Percentiles rank a stretch among this genome's conserved stretches.
phyloP scores from a whole-genome alignment of 2,797 vertebrate species.

The Enteromius argenteus region DNA sequence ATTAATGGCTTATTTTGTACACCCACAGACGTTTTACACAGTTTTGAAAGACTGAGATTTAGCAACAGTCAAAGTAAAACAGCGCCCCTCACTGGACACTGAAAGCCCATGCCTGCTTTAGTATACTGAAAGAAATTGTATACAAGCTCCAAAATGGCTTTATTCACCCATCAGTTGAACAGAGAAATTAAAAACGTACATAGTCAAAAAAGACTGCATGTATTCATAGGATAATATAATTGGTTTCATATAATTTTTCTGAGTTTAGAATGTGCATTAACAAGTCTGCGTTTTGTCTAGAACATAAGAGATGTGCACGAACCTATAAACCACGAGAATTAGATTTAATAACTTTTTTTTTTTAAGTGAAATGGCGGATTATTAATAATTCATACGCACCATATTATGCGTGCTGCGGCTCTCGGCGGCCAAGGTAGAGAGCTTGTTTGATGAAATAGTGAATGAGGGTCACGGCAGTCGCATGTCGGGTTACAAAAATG shows the following conservation, averaged over 20 bases:
- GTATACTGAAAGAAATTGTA: neutral
- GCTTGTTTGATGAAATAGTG: constrained; percentile 54
- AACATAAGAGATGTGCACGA: neutral
- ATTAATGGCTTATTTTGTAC: constrained; percentile 26
- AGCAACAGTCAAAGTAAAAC: constrained; percentile 65
- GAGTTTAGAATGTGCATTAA: constrained; percentile 5
- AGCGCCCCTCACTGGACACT: constrained; percentile 75
- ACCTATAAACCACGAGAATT: constrained; percentile 44
- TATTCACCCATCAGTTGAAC: constrained; percentile 1
- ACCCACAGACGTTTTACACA: neutral
- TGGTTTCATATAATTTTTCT: neutral
- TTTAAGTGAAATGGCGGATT: constrained; percentile 55
- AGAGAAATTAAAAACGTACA: neutral
- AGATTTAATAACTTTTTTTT: constrained; percentile 49
- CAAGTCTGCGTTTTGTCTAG: constrained; percentile 6
- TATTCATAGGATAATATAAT: constrained; percentile 5
- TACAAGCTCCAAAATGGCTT: constrained; percentile 8
- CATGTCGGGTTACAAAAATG: neutral
- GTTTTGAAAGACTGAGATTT: neutral
- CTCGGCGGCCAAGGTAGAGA: constrained; percentile 49
- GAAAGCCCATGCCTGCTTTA: neutral
- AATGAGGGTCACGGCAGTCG: constrained; percentile 21
- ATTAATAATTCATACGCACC: constrained; percentile 70
- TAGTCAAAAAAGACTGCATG: neutral
- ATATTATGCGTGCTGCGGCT: constrained; percentile 63